Evolutionary conservation across 2,113 vertebrate genomes (phyloP).

Genomic region (Cnemophilus loriae): DNA sequence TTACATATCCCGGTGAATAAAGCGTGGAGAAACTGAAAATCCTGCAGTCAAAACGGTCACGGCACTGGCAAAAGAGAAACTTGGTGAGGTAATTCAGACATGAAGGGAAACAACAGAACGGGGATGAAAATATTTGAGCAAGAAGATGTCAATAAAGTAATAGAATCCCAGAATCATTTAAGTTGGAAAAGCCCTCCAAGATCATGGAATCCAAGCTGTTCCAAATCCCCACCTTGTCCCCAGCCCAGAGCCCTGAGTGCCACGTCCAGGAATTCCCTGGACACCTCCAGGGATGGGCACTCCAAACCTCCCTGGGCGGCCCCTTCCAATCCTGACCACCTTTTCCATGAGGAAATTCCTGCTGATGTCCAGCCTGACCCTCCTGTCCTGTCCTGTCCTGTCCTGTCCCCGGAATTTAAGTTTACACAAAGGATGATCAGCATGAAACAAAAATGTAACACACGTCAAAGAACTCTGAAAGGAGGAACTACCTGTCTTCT

Average conservation of each 20-base stretch:
- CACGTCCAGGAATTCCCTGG: not conserved
- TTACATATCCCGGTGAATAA: not conserved
- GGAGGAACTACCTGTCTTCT: not conserved
- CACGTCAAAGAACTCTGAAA: not conserved
- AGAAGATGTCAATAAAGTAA: not conserved
- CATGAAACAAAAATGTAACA: fast-evolving
- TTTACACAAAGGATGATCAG: not conserved
- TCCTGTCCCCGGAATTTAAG: not conserved
- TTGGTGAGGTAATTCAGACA: not conserved
- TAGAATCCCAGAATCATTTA: fast-evolving
- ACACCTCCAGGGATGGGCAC: not conserved
- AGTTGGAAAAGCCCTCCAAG: not conserved
- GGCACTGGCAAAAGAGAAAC: not conserved
- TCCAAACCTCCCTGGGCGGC: not conserved
- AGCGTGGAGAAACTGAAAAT: not conserved
- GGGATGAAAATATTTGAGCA: not conserved
- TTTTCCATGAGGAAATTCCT: not conserved
- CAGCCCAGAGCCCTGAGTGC: not conserved
- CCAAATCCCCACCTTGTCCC: not conserved
- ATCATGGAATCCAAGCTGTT: not conserved
- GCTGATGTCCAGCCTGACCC: fast-evolving
- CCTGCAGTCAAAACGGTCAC: not conserved
- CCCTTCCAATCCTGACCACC: not conserved
- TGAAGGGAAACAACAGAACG: not conserved
- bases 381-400: not conserved